Percentiles rank a stretch among this genome's conserved stretches.
These are phyloP conservation scores for Sycophaga agraensis DNA, from an alignment of 1,140 invertebrate genomes.

Conservation along the genomic window DNA sequence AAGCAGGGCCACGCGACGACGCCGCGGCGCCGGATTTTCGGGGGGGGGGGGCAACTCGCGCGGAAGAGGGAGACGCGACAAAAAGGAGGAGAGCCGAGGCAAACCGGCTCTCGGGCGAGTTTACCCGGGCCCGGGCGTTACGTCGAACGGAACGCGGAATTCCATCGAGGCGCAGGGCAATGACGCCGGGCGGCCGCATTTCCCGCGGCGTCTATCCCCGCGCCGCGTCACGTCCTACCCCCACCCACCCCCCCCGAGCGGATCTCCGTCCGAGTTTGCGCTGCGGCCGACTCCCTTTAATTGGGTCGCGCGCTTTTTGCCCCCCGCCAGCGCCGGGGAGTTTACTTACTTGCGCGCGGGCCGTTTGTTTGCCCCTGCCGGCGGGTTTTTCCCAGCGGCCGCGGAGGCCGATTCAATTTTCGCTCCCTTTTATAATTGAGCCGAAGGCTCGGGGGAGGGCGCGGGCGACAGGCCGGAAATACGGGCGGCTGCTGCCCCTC, in stretches of 20 bases:
- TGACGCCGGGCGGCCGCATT: slow-evolving; percentile 23
- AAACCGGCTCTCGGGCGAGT: slow-evolving; percentile 21
- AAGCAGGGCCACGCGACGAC: no score
- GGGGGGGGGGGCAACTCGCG: no score
- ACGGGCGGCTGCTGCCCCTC: no score
- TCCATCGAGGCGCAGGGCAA: slow-evolving; percentile 27
- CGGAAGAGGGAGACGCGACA: neutral
- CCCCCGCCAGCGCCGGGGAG: neutral
- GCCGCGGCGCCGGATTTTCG: no score
- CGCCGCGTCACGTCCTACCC: slow-evolving; percentile 11
- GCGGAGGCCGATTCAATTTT: slow-evolving; percentile 12
- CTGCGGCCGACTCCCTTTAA: slow-evolving; percentile 14
- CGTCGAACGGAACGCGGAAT: slow-evolving; percentile 29
- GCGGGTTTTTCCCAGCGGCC: neutral
- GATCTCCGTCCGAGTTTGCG: neutral
- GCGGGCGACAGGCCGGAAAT: no score
- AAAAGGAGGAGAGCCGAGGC: neutral
- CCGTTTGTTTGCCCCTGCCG: neutral
- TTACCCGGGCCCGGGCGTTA: neutral
- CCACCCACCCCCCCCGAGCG: neutral
- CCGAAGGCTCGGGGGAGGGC: no score
- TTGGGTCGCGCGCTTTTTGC: slow-evolving; percentile 19
- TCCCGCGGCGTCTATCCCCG: slow-evolving; percentile 11
- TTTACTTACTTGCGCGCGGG: neutral
- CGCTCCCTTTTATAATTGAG: slow-evolving; percentile 13